phyloP scores from a whole-genome alignment of 2,888 invertebrate species.

The Sarcophaga subvicina region DNA sequence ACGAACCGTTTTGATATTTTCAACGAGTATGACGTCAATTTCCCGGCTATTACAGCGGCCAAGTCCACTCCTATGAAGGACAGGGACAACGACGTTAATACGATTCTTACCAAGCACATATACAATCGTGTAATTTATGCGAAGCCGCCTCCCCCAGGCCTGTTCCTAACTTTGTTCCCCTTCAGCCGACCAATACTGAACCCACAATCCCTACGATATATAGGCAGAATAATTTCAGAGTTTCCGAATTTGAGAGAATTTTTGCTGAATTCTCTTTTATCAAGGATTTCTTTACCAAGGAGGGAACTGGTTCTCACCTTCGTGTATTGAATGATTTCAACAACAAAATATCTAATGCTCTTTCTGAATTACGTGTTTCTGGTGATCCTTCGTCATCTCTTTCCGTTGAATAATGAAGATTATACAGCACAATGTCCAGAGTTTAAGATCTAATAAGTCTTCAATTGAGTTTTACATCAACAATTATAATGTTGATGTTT shows the following conservation, averaged over 20 bases:
- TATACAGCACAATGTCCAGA: too few species aligned
- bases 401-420: too few species aligned
- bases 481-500: slow-evolving; percentile 6
- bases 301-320: slow-evolving; percentile 3
- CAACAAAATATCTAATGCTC: neutral
- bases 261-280: slow-evolving; percentile 14
- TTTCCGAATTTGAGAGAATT: slow-evolving; percentile 15
- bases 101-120: neutral
- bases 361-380: neutral
- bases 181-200: slow-evolving; percentile 4
- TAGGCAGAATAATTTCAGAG: neutral
- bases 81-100: slow-evolving; percentile 15
- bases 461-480: neutral
- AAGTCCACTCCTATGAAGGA: neutral
- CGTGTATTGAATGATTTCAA: slow-evolving; percentile 24
- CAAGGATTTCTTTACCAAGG: neutral
- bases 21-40: too few species aligned
- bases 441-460: too few species aligned
- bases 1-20: too few species aligned
- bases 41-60: neutral
- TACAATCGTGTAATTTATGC: neutral
- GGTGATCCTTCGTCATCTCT: too few species aligned
- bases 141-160: too few species aligned
- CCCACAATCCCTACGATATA: slow-evolving; percentile 1
- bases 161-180: neutral